Evolutionary conservation across 2,113 vertebrate genomes (phyloP).

Genomic region (Pseudois nayaur): DNA sequence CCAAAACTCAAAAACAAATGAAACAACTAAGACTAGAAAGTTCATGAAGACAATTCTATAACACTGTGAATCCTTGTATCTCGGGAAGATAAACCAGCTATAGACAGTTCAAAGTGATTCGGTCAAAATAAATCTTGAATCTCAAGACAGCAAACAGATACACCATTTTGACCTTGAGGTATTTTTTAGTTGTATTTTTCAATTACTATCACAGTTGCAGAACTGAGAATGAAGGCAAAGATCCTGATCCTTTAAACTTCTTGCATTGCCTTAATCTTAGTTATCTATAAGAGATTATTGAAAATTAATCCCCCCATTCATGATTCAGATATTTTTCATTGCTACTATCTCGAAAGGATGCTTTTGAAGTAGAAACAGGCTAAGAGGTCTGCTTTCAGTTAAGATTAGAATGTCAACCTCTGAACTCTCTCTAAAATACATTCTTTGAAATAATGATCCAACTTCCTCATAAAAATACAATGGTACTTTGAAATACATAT

Average conservation of each 20-base stretch:
- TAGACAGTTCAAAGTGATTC: not conserved
- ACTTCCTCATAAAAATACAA: not conserved
- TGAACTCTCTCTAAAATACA: slow-evolving; percentile 11
- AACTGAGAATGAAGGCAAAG: not conserved
- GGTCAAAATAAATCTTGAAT: not conserved
- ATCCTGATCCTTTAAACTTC: slow-evolving; percentile 26
- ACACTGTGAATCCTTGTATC: not conserved
- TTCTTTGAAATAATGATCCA: slow-evolving; percentile 24
- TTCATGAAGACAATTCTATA: not conserved
- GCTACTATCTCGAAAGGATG: not conserved
- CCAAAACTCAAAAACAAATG: not conserved
- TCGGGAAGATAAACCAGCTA: not conserved
- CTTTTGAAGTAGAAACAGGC: not conserved
- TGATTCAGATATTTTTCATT: slow-evolving; percentile 25
- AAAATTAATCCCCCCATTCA: slow-evolving; percentile 19
- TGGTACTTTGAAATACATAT: not conserved
- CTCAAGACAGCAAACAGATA: not conserved
- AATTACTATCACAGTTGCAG: not conserved
- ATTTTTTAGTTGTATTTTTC: slow-evolving; percentile 20
- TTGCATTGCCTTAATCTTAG: not conserved
- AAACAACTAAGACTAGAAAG: not conserved
- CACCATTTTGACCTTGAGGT: not conserved
- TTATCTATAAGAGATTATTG: not conserved
- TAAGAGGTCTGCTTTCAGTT: slow-evolving; percentile 19
- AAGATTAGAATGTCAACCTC: slow-evolving; percentile 40